Percentiles rank a stretch among this genome's conserved stretches.
phyloP scores from a whole-genome alignment of 2,113 vertebrate genomes.

The Cyphomyrus plagiostoma region DNA sequence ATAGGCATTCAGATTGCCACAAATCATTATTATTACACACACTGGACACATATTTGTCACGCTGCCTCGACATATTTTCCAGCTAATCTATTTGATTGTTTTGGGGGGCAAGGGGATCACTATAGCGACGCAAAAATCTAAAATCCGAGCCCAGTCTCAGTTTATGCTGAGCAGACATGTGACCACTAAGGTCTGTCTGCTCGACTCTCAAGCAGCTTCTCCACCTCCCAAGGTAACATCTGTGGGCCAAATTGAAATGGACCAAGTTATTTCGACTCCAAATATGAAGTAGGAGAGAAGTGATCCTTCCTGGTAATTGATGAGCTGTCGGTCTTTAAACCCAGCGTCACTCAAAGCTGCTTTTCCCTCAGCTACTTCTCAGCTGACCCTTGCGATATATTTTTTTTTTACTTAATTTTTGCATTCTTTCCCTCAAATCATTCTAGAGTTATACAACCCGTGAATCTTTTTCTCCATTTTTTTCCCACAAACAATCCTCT shows the following conservation, averaged over 20 bases:
- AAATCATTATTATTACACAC: not conserved
- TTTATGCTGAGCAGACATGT: not conserved
- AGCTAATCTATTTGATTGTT: constrained; percentile 8
- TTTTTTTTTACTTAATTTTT: not conserved
- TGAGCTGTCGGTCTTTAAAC: not conserved
- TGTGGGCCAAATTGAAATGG: not conserved
- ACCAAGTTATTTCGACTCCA: not conserved
- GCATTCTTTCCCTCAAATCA: not conserved
- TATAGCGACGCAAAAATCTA: not conserved
- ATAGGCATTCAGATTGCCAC: constrained; percentile 9
- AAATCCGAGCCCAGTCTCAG: not conserved
- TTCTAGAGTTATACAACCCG: not conserved
- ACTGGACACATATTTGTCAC: not conserved
- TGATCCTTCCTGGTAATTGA: not conserved
- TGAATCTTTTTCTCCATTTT: not conserved
- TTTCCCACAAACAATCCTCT: not conserved
- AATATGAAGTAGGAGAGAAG: not conserved
- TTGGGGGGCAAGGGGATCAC: not conserved
- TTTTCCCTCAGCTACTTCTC: not conserved
- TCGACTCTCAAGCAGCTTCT: not conserved
- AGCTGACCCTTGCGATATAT: no score
- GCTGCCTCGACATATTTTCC: not conserved
- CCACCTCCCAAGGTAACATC: not conserved
- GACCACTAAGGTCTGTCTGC: not conserved
- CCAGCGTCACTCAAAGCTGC: not conserved